Evolutionary conservation across 2,113 vertebrate species (phyloP), one percentile per base, ranked within the genome.

Genomic region (Scortum barcoo): DNA sequence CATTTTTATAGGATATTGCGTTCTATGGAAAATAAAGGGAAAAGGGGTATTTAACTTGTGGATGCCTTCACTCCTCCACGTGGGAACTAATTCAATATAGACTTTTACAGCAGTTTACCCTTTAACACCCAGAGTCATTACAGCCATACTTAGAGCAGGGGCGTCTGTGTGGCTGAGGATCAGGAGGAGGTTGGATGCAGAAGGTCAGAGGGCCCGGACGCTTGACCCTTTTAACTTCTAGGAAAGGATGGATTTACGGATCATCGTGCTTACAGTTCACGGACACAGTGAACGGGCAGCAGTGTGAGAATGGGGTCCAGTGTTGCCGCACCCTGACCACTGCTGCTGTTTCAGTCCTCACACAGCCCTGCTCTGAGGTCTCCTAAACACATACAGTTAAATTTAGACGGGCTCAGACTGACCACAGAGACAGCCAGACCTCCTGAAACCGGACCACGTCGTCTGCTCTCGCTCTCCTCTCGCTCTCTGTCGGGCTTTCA

Each of bases 341-440:
- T 76, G 75, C 81, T 88, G 73, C 89, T 65, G 88, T 81, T 72
- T 77, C 86, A 77, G 86, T 83, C 85, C 60, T 82, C 73, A 77
- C 78, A 57, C 76, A 51, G 84, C 46, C 30, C 67, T 56, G 61
- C 20, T 62, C 73, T 82, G 88, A 92, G 87, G 80, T 88, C 85
- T 81, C 76, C 88, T 76, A 92, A 92, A 93, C 80, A 86, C 89
- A 91, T 24, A 38, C 36, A 69, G 91, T 71, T 87, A 91, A 86
- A 90, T 91, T 90, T 93, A 90, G 91, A 73, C 57, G 0, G 58
- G 30, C 73, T 72, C 82, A 57, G 73, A 65, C 65, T 62, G 81
- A 85, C 90, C 90, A 74, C 85, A 88, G 89, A 81, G 80, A 46
- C 80, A 54, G 61, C 20, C 60, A 73, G 81, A 86, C 69, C 90